A percentile compares a stretch with the other conserved stretches of the same genome.
These are phyloP conservation scores for Stomatorhinus walkeri DNA, from an alignment of 2,797 vertebrate species.

Conservation along the genomic window DNA sequence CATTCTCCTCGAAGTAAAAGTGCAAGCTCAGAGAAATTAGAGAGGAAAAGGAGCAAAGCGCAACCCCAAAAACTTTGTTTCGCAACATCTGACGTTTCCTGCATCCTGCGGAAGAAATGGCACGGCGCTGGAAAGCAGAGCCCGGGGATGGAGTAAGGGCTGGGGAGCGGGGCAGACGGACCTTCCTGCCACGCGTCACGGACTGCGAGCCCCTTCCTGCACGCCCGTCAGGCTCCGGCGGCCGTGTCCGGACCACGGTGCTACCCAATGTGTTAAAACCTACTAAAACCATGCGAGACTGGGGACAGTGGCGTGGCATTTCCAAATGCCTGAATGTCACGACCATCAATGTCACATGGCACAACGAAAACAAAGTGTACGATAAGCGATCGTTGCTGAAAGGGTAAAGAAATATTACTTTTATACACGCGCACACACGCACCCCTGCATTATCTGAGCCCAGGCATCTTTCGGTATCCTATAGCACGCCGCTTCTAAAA, in stretches of 20 bases:
- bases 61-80: not conserved
- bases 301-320: not conserved
- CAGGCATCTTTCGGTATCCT: not conserved
- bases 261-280: not conserved
- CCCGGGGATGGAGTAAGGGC: not conserved
- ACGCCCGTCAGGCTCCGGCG: not conserved
- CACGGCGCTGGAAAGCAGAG: not conserved
- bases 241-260: not conserved
- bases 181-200: conserved; percentile 18
- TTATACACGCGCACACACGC: not conserved
- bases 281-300: not conserved
- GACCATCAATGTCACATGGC: not conserved
- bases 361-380: not conserved
- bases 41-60: not conserved
- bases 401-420: not conserved
- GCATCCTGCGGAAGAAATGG: not conserved
- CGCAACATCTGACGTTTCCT: not conserved
- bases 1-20: not conserved
- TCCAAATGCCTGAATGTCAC: not conserved
- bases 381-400: not conserved
- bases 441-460: not conserved
- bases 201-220: conserved; percentile 1
- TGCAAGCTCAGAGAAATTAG: not conserved
- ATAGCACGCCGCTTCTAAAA: not conserved
- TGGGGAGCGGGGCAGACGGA: not conserved